Base-by-base conservation (phyloP, 2,113 vertebrate genomes). In the Bambusicola thoracicus region DNA sequence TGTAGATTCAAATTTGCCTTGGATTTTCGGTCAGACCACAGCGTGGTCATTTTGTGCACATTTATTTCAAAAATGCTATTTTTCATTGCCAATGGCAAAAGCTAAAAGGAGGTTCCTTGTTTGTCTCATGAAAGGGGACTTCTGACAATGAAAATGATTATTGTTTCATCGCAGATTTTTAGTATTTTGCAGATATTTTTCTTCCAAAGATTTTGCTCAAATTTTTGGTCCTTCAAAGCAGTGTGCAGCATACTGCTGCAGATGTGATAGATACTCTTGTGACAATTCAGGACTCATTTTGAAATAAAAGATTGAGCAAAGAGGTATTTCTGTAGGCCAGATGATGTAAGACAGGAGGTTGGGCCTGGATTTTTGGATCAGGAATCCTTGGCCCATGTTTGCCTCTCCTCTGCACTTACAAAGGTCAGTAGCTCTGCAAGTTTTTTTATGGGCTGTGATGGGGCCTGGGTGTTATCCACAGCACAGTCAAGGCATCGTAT, bases 51-150 rank as follows among this genome's bases (percentile, higher is more conserved):
- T 90, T 93, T 82, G 49, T 88, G 93, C 82, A 74, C 70, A 87
- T 78, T 90, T 77, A 59, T 83, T 84, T 83, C 59, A 96, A 95
- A 93, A 89, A 89, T 88, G 89, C 51, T 58, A 8, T 65, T 85
- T 74, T 93, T 85, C 56, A 44, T 58, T 93, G 93, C 94, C 96
- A 86, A 2, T 92, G 49, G 70, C 49, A 87, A 62, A 83, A 85
- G 43, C 89, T 96, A 75, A 87, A 84, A 94, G 82, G 84, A 95
- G 76, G 76, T 86, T 91, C 61, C 67, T 94, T 93, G 87, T 95
- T 95, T 93, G 84, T 93, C 91, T 92, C 83, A 87, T 95, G 92
- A 87, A 84, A 90, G 82, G 20, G 38, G 82, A 95, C 91, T 97
- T 88, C 46, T 92, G 63, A 86, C 89, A 58, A 59, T 78, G 44